phyloP scores from a whole-genome alignment of 92 coral and sea anemone genomes.

The Diadumene lineata region DNA sequence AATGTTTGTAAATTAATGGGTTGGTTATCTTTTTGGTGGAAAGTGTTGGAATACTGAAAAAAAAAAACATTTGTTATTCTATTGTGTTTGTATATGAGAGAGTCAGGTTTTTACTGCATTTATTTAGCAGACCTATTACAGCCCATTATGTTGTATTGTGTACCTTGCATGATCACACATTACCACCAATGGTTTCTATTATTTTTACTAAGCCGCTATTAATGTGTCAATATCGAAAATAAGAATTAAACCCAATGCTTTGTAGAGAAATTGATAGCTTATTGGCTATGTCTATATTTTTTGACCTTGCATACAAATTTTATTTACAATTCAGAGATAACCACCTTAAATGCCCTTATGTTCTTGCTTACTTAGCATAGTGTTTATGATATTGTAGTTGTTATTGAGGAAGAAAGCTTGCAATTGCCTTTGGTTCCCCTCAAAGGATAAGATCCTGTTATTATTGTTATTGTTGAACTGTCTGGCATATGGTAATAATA shows the following conservation, averaged over 20 bases:
- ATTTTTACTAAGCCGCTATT: too few species aligned
- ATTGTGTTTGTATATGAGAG: too few species aligned
- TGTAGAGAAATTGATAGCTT: slow-evolving; percentile 2
- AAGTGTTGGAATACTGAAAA: too few species aligned
- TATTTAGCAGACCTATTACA: too few species aligned
- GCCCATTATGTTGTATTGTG: too few species aligned
- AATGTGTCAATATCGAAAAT: too few species aligned
- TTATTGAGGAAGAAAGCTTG: background rate
- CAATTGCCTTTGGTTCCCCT: background rate
- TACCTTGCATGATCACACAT: too few species aligned
- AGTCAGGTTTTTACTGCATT: too few species aligned
- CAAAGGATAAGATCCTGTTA: background rate
- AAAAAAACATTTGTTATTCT: too few species aligned
- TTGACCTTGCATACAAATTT: background rate
- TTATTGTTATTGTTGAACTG: background rate
- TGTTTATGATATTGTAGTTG: background rate
- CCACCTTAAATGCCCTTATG: background rate
- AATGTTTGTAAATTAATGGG: too few species aligned
- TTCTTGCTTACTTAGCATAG: background rate
- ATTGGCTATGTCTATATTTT: background rate
- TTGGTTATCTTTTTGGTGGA: too few species aligned
- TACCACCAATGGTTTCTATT: too few species aligned
- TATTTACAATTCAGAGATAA: background rate
- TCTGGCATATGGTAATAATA: background rate
- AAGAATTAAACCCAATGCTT: background rate